Evolutionary conservation across 2,113 vertebrate species (phyloP), one percentile per base, ranked within the genome.

Genomic region (Calypte anna): DNA sequence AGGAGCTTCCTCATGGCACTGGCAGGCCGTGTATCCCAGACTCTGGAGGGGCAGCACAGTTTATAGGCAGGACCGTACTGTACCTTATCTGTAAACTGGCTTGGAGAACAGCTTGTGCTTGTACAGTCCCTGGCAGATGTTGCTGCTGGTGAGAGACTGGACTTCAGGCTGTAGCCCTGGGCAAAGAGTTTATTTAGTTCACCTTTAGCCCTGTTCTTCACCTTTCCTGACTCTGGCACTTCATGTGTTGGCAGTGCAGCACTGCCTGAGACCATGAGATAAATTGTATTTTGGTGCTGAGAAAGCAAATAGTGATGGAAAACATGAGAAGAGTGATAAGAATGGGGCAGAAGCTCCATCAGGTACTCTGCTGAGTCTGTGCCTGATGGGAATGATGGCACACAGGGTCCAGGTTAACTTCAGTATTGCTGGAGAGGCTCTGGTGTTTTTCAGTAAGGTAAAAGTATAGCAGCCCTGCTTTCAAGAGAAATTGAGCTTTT

Each of bases 311-410:
- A 63, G 14, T 75, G 24, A 12, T 0, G 1, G 54, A 36, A 79
- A 86, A 38, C 33, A 53, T 62, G 36, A 70, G 38, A 43, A 7
- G 4, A 12, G 14, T 51, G 48, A 40, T 57, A 10, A 33, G 31
- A 67, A 57, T 44, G 59, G 51, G 43, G 4, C 5, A 17, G 78
- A 43, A 74, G 36, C 43, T 82, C 54, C 28, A 31, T 16, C 20
- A 62, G 12, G 20, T 46, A 40, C 12, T 43, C 40, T 40, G 19
- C 48, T 57, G 36, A 38, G 28, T 33, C 43, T 82, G 31, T 44
- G 23, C 0, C 0, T 53, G 61, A 30, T 50, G 40, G 64, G 27
- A 85, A 33, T 2, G 2, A 24, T 63, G 55, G 27, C 51, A 55
- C 1, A 2, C 28, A 43, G 15, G 54, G 38, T 82, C 36, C 13